These are phyloP conservation scores for Thaumatotibia leucotreta DNA, from an alignment of 1,140 invertebrate species.

Conservation along the genomic window DNA sequence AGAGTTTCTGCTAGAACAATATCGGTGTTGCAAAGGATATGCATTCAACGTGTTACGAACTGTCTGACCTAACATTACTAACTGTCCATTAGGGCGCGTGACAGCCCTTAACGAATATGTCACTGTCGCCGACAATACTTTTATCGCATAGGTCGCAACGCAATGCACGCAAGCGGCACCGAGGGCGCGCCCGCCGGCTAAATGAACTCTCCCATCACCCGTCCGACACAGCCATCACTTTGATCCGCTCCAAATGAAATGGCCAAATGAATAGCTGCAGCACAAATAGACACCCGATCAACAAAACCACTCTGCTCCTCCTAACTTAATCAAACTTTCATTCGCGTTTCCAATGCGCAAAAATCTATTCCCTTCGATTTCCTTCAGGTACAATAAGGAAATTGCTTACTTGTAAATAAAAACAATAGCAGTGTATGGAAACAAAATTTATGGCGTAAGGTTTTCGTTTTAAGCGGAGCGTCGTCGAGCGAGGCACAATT, in stretches of 20 bases:
- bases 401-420: slow-evolving; percentile 46
- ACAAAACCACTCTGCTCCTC: slow-evolving; percentile 11
- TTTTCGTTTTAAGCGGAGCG: not conserved
- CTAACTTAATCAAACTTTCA: slow-evolving; percentile 24
- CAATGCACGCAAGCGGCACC: slow-evolving; percentile 1
- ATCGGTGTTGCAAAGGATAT: too few species aligned
- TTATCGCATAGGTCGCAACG: not conserved
- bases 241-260: slow-evolving; percentile 6
- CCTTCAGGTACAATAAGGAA: slow-evolving; percentile 36
- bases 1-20: too few species aligned
- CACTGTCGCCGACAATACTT: slow-evolving; percentile 10
- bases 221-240: slow-evolving; percentile 3
- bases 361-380: slow-evolving; percentile 31
- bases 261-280: not conserved
- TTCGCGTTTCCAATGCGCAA: slow-evolving; percentile 22
- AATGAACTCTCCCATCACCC: slow-evolving; percentile 8
- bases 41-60: too few species aligned
- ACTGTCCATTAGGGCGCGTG: not conserved
- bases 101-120: slow-evolving; percentile 2
- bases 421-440: slow-evolving; percentile 30
- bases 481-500: slow-evolving; percentile 32
- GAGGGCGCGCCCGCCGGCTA: not conserved
- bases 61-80: not conserved
- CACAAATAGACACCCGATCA: not conserved
- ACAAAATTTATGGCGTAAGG: slow-evolving; percentile 16